phyloP scores from a whole-genome alignment of 2,888 invertebrate genomes.

The Aromia moschata region DNA sequence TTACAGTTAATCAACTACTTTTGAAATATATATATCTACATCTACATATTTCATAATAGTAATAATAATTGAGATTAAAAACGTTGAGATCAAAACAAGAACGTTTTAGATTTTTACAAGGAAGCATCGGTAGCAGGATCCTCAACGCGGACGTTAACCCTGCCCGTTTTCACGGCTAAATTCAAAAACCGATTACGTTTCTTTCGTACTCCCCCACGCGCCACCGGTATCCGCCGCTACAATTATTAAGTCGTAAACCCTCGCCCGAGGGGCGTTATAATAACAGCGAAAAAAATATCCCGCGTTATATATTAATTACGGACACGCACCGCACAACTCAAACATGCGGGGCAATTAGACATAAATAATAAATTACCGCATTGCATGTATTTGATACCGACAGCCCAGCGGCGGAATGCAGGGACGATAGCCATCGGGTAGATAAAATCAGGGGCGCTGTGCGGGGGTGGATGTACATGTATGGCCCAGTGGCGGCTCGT shows the following conservation, averaged over 20 bases:
- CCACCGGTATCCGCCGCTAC: not conserved
- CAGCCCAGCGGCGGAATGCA: not conserved
- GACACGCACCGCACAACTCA: conserved; percentile 1
- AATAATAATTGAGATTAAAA: no score
- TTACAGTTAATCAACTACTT: no score
- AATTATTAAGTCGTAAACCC: not conserved
- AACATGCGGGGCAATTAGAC: conserved; percentile 15
- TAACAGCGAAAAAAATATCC: not conserved
- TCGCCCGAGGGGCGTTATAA: not conserved
- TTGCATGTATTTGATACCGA: conserved; percentile 19
- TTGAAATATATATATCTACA: no score
- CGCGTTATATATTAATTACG: conserved; percentile 3
- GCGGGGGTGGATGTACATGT: no score
- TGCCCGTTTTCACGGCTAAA: not conserved
- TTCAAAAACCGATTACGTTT: not conserved
- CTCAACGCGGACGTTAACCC: no score
- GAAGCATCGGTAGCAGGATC: no score
- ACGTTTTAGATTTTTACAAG: no score
- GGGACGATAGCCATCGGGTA: conserved; percentile 25
- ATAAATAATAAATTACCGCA: conserved; percentile 27
- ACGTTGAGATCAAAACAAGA: no score
- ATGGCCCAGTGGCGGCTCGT: no score
- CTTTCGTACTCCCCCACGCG: not conserved
- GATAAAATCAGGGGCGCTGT: no score
- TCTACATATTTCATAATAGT: no score